A percentile compares a stretch with the other conserved stretches of the same genome.
These are phyloP conservation scores for Pollenia griseotomentosa DNA, from an alignment of 2,888 invertebrate species.

Conservation along the genomic window DNA sequence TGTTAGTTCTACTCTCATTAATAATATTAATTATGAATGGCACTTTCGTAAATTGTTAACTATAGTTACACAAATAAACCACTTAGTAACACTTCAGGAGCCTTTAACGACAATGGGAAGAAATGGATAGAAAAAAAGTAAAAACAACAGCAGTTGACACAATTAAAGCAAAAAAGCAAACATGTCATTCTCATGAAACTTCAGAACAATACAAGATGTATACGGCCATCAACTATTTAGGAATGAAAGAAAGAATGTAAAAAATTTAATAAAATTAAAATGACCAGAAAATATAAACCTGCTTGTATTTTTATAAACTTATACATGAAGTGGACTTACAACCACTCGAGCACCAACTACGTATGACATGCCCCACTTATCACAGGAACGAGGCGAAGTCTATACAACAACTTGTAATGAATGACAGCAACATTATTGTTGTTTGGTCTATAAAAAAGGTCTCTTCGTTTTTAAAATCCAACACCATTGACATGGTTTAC, in stretches of 20 bases:
- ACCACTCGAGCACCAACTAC: background rate
- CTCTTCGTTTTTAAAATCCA: constrained; percentile 49
- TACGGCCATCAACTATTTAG: background rate
- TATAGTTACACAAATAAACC: constrained; percentile 61
- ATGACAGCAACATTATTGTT: constrained; percentile 36
- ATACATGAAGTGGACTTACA: constrained; percentile 21
- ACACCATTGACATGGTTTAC: constrained; percentile 69
- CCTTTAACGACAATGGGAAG: constrained; percentile 40
- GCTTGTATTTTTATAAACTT: constrained; percentile 48
- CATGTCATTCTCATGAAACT: constrained; percentile 46
- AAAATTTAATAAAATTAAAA: constrained; percentile 3
- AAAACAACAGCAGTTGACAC: constrained; percentile 1
- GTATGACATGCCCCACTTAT: constrained; percentile 67
- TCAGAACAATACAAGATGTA: background rate
- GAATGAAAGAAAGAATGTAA: background rate
- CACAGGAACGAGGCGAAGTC: constrained; percentile 28
- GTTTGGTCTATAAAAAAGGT: background rate
- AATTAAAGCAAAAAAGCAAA: constrained; percentile 42
- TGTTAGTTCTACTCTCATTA: constrained; percentile 56
- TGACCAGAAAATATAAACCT: background rate
- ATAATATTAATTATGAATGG: constrained; percentile 74
- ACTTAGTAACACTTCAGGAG: constrained; percentile 69
- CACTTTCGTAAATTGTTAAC: constrained; percentile 67
- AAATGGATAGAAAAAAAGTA: constrained; percentile 8
- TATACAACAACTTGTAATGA: constrained; percentile 18